Base-by-base conservation (phyloP, 1,140 invertebrate species). In the Propsilocerus akamusi region DNA sequence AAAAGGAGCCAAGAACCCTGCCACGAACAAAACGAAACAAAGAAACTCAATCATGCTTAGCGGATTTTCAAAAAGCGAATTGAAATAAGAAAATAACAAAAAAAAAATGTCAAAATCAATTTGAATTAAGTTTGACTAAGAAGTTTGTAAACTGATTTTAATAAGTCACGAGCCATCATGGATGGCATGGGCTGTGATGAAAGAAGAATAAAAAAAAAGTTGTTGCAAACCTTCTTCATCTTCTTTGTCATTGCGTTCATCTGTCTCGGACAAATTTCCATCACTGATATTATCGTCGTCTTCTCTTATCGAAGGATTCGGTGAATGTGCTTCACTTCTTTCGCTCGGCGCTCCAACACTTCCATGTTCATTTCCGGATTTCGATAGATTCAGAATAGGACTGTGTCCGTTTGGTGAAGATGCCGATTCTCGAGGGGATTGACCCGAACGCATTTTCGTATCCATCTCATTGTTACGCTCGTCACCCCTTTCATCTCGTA, bases 331-430 rank as follows among this genome's bases (percentile, higher is more conserved):
- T 4, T 67, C 68, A 54, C 71, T 73, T 10, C 71, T 64, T 25
- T 69, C 72, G 54, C 72, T 73, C 30, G 65, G 72, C n/a, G 70
- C 71, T 26, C 72, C 71, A 51, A 71, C 72, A 46, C 71, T 68
- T 51, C 72, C 58, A 37, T 72, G 69, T 32, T 64, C 65, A 46
- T 69, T 68, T 47, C 83, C 84, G 25, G 82, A 86, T 68, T 92
- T 91, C 4, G 86, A 91, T 17, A 92, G 69, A 66, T 92, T 92
- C 53, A 92, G 66, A 30, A 91, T 86, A 34, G 87, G 88, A 77
- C 86, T 91, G 68, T 88, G 85, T 24, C 84, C 84, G 59, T 83
- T 86, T 41, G 85, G 83, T 34, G 86, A 88, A 54, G 84, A 86
- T 87, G 60, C 51, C 48, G 22, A 8, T 20, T 25, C 46, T 30